Percentiles rank a stretch among this genome's conserved stretches.
Conservation (phyloP, 2,888 invertebrate species). For the Lasioglossum lativentre region DNA sequence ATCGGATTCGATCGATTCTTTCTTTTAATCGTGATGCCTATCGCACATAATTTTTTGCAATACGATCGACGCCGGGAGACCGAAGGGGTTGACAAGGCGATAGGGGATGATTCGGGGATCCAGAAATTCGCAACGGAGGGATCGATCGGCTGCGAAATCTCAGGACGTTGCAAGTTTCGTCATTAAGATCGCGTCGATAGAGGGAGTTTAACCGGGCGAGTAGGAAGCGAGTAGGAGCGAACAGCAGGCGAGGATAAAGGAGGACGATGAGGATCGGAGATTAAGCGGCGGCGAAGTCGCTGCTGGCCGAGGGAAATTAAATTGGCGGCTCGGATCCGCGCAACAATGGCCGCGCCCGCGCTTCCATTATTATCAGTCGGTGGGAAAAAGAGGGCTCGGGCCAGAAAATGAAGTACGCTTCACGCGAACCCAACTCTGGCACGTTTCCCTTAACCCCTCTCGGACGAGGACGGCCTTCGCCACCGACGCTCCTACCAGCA, state of each 20-base stretch:
- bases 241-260: background rate
- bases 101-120: background rate
- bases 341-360: constrained; percentile 34
- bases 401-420: constrained; percentile 5
- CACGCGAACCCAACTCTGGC: background rate
- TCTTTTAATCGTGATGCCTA: too few relatives aligned
- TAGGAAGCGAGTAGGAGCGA: constrained; percentile 10
- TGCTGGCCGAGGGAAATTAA: constrained; percentile 48
- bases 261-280: constrained; percentile 27
- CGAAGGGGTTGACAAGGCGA: background rate
- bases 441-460: background rate
- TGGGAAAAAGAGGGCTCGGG: background rate
- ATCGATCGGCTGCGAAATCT: constrained; percentile 36
- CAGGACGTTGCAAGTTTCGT: constrained; percentile 38
- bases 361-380: background rate
- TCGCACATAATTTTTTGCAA: too few relatives aligned
- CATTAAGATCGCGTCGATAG: constrained; percentile 43
- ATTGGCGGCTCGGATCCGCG: constrained; percentile 28
- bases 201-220: background rate
- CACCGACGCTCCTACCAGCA: background rate
- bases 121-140: background rate
- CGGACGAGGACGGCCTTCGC: background rate
- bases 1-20: background rate
- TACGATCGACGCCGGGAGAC: background rate
- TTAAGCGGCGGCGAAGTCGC: constrained; percentile 36